Conservation (phyloP, 2,113 vertebrate genomes). For the Catharus fuscescens region DNA sequence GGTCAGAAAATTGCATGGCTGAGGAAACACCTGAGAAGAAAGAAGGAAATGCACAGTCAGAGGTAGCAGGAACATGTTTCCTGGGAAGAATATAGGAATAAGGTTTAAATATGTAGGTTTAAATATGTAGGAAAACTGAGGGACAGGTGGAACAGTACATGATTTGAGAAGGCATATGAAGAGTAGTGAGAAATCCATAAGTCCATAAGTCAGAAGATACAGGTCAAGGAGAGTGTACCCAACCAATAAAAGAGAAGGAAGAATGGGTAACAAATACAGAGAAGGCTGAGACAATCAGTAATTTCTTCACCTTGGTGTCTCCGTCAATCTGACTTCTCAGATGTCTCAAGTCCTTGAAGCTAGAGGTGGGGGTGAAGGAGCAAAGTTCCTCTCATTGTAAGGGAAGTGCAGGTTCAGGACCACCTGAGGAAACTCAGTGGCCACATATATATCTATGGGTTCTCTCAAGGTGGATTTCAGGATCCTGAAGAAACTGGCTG, state of each 20-base stretch:
- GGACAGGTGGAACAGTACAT: not conserved
- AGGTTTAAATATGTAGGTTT: too few relatives aligned
- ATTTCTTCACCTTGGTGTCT: not conserved
- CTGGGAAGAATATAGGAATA: not conserved
- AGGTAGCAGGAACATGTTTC: not conserved
- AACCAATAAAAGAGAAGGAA: not conserved
- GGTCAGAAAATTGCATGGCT: not conserved
- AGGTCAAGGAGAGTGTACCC: not conserved
- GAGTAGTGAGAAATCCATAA: not conserved
- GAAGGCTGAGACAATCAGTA: not conserved
- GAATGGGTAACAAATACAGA: not conserved
- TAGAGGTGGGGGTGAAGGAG: rapidly evolving
- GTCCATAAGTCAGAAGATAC: not conserved
- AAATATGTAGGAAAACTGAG: not conserved
- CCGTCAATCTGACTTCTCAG: not conserved
- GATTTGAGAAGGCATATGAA: not conserved
- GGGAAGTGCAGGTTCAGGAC: too few relatives aligned
- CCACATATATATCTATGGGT: too few relatives aligned
- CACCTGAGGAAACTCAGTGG: not conserved
- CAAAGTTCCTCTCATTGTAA: not conserved
- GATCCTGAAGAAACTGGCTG: not conserved
- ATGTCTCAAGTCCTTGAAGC: not conserved
- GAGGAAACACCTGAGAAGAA: not conserved
- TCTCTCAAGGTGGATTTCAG: not conserved
- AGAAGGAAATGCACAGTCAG: not conserved